Evolutionary conservation across 1,140 invertebrate genomes (phyloP), one percentile per base, ranked within the genome.

Genomic region (Eriosoma lanigerum): DNA sequence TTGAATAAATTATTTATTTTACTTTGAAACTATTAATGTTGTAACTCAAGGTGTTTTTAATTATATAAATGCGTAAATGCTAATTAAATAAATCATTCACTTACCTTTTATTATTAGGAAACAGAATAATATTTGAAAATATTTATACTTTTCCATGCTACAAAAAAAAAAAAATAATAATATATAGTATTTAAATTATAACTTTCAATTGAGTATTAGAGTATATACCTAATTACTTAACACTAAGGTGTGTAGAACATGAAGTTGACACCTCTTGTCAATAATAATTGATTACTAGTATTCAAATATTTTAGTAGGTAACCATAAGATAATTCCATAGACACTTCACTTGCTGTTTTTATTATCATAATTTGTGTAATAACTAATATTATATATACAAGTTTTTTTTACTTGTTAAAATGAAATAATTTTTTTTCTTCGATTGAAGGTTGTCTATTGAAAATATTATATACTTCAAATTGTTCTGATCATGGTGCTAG

Each of bases 91-190:
- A 17, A 32, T 29, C 24, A 21, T 24, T 46, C 38, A 24, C 68
- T 72, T 72, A 72, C 68, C 68, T 50, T 52, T 72, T 52, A 72
- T 17, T 12, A 52, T 52, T 19, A 72, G 26, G 15, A 72, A 50
- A 0, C 46, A 9, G 17, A 72, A 50, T 72, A 72, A 50, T 12
- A 52, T 72, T 50, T 72, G 24, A 72, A 72, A 52, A 52, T 29
- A 52, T 72, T 29, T 29, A 24, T 29, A 38, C 5, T 29, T 52
- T 5, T 50, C 8, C 68, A 72, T 72, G 24, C n/a, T 32, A 15
- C 29, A n/a, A 52, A 29, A 52, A n/a, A 50, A 29, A 58, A 26
- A 75, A 38, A 58, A 38, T 32, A 32, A 15, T 32, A 54, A 54
- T 32, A 21, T 19, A 54, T 24, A 19, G 32, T 56, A 75, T 56